Evolutionary conservation across 1,140 invertebrate genomes (phyloP).

Genomic region (Artemia franciscana): DNA sequence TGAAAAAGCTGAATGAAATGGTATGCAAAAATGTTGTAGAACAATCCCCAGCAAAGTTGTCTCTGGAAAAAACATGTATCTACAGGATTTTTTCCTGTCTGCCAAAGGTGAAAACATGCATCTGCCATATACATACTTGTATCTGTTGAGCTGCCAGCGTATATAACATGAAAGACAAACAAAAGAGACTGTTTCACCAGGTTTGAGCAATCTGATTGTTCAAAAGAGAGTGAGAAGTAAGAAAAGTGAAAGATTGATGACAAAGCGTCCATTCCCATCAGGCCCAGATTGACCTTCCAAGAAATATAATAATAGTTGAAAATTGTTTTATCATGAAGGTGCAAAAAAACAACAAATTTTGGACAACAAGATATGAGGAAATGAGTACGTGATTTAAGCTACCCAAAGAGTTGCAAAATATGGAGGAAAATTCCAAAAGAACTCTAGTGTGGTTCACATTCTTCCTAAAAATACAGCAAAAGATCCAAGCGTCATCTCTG

Average conservation of each 20-base stretch:
- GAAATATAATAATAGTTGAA: not conserved
- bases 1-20: not conserved
- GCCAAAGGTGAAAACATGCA: not conserved
- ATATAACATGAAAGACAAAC: not conserved
- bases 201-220: not conserved
- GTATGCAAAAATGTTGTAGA: not conserved
- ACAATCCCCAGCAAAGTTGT: not conserved
- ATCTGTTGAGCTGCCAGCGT: not conserved
- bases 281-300: too few species aligned
- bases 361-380: not conserved
- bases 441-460: not conserved
- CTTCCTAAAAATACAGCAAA: not conserved
- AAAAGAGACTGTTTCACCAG: not conserved
- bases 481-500: not conserved
- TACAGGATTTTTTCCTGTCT: not conserved
- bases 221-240: not conserved
- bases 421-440: not conserved
- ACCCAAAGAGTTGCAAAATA: not conserved
- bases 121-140: not conserved
- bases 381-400: not conserved
- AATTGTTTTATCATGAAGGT: not conserved
- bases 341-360: not conserved
- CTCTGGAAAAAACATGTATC: conserved; percentile 1
- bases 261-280: too few species aligned
- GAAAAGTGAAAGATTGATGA: too few species aligned